A percentile compares a stretch with the other conserved stretches of the same genome.
Evolutionary conservation across 2,797 vertebrate genomes (phyloP).

Genomic region (Dromococcyx pavoninus): DNA sequence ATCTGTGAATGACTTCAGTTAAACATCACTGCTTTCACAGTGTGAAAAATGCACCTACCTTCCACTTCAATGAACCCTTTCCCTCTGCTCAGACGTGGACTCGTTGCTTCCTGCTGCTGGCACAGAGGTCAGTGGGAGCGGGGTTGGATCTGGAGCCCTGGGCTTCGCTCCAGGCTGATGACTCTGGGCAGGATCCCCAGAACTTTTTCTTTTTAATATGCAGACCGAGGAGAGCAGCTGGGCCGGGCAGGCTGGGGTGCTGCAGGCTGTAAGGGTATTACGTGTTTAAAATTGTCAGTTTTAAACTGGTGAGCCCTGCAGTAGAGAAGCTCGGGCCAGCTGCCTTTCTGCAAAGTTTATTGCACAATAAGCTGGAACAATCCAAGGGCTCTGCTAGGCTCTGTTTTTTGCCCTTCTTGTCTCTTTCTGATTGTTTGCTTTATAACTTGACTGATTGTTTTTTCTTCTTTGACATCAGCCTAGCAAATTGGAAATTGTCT

Average conservation of each 20-base stretch:
- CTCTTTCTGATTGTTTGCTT: constrained; percentile 17
- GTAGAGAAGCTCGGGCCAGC: background rate
- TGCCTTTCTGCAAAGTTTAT: background rate
- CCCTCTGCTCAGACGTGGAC: rapidly evolving
- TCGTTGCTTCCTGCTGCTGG: background rate
- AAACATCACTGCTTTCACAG: background rate
- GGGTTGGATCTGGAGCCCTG: background rate
- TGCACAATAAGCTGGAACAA: constrained; percentile 9
- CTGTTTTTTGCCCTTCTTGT: background rate
- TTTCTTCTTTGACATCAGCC: background rate
- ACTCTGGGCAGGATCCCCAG: background rate
- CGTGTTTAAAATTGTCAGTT: background rate
- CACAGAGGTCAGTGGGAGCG: background rate
- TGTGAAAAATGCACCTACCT: background rate
- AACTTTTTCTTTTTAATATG: background rate
- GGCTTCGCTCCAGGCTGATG: background rate
- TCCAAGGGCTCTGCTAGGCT: background rate
- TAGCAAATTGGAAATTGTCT: constrained; percentile 11
- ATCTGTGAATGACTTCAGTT: background rate
- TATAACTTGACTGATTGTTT: background rate
- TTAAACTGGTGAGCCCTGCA: background rate
- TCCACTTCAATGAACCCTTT: background rate
- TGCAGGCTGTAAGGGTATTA: background rate
- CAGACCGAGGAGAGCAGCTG: background rate
- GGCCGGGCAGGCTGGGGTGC: background rate